These are phyloP conservation scores for Mus spretus DNA, from an alignment of 2,797 vertebrate genomes.

Conservation along the genomic window DNA sequence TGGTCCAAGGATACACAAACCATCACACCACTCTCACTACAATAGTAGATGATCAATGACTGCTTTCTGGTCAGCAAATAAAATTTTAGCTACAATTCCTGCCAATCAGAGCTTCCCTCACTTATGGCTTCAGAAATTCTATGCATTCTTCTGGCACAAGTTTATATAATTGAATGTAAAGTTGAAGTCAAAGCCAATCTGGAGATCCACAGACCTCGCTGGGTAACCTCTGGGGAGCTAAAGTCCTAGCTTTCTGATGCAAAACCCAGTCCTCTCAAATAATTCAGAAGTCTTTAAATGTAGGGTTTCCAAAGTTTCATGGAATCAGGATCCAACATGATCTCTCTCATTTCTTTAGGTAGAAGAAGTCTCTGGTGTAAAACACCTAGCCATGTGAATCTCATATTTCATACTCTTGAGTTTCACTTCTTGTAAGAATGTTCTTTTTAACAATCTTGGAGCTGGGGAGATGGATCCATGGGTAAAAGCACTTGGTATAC, in stretches of 20 bases:
- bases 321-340: background rate
- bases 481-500: background rate
- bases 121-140: constrained; percentile 6
- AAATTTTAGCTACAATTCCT: background rate
- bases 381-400: background rate
- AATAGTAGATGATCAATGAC: background rate
- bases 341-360: background rate
- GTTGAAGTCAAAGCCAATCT: constrained; percentile 66
- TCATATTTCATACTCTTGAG: background rate
- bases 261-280: background rate
- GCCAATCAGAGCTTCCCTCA: background rate
- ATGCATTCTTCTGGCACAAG: constrained; percentile 50
- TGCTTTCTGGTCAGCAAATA: background rate
- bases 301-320: constrained; percentile 34
- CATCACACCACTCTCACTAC: too few species aligned
- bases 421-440: background rate
- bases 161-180: constrained; percentile 46
- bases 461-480: background rate
- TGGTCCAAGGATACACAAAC: too few species aligned
- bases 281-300: background rate
- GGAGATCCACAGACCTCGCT: constrained; percentile 71
- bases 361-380: background rate
- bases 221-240: constrained; percentile 73
- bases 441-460: background rate
- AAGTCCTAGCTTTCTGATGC: constrained; percentile 56